phyloP scores from a whole-genome alignment of 2,888 invertebrate genomes.

The Lymantria dispar region DNA sequence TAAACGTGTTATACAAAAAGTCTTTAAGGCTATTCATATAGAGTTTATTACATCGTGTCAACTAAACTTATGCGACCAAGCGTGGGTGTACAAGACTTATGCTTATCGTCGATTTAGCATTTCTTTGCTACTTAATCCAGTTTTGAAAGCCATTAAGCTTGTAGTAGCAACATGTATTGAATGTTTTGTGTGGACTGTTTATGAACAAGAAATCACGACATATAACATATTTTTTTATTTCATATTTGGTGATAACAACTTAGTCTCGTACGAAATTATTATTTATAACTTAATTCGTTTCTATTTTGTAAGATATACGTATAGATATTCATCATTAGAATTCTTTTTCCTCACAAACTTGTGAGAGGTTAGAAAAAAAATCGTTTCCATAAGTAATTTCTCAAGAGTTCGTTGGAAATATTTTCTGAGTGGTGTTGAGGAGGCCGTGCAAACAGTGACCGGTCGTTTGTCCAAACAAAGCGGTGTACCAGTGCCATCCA shows the following conservation, averaged over 20 bases:
- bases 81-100: constrained; percentile 77
- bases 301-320: too few relatives aligned
- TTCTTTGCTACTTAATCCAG: constrained; percentile 78
- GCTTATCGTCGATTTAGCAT: constrained; percentile 77
- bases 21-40: constrained; percentile 36
- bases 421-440: constrained; percentile 72
- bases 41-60: constrained; percentile 35
- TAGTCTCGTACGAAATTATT: too few relatives aligned
- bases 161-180: constrained; percentile 69
- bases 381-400: constrained; percentile 39
- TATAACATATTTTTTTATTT: constrained; percentile 12
- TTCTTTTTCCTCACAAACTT: background rate
- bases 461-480: constrained; percentile 73
- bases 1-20: constrained; percentile 24
- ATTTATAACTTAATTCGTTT: too few relatives aligned
- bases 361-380: constrained; percentile 30
- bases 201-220: constrained; percentile 28
- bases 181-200: constrained; percentile 53
- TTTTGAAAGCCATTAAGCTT: constrained; percentile 73
- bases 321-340: too few relatives aligned
- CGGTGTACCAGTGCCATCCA: constrained; percentile 47
- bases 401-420: constrained; percentile 65
- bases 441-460: constrained; percentile 76
- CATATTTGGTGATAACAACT: too few relatives aligned
- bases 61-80: constrained; percentile 32